These are phyloP conservation scores for Latrodectus geometricus DNA, from an alignment of 1,140 invertebrate species.

Conservation along the genomic window DNA sequence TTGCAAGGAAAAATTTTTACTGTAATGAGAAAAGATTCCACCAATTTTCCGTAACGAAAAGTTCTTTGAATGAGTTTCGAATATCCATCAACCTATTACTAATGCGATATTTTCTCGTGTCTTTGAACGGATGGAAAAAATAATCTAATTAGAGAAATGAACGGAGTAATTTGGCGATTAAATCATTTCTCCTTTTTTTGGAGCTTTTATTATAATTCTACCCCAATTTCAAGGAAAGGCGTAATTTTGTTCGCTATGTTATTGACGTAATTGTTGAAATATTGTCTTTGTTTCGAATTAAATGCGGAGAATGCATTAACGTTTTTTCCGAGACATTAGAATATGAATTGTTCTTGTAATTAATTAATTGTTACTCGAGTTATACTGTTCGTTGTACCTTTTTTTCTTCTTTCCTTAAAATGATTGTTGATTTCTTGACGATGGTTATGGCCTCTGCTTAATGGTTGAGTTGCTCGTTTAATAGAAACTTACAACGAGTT, in stretches of 20 bases:
- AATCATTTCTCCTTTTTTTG: neutral
- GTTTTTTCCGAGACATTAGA: slow-evolving; percentile 3
- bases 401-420: slow-evolving; percentile 24
- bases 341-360: slow-evolving; percentile 47
- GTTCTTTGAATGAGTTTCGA: slow-evolving; percentile 34
- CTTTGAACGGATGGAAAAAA: slow-evolving; percentile 25
- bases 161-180: slow-evolving; percentile 55
- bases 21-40: neutral
- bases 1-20: neutral
- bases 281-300: slow-evolving; percentile 41
- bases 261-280: slow-evolving; percentile 50
- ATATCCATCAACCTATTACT: slow-evolving; percentile 24
- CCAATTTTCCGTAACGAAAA: slow-evolving; percentile 3
- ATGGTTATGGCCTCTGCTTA: slow-evolving; percentile 23
- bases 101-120: slow-evolving; percentile 31
- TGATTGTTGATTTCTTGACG: slow-evolving; percentile 25
- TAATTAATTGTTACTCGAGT: slow-evolving; percentile 35
- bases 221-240: slow-evolving; percentile 16
- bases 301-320: slow-evolving; percentile 14
- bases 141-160: slow-evolving; percentile 47
- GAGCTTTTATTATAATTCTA: neutral
- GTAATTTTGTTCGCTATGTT: slow-evolving; percentile 28
- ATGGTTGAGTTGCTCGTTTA: neutral
- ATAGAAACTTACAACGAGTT: neutral
- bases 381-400: neutral